Conservation (phyloP, 2,113 vertebrate species). For the Chaenocephalus aceratus region DNA sequence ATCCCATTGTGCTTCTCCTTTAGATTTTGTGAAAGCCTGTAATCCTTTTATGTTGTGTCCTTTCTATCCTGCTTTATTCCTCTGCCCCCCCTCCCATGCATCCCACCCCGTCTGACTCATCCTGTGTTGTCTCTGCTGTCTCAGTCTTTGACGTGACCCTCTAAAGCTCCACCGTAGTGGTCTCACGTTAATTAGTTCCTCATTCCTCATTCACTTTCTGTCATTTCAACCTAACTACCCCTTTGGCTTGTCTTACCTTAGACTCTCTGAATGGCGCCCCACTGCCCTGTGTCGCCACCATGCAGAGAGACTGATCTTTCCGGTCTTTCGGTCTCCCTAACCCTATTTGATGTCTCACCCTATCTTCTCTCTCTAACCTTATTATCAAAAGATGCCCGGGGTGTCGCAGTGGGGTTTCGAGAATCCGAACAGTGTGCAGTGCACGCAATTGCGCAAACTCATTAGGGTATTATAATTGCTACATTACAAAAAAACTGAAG, state of each 20-base stretch:
- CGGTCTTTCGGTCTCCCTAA: constrained; percentile 15
- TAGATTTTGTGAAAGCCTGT: constrained; percentile 1
- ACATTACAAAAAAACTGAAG: constrained; percentile 15
- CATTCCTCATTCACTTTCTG: constrained; percentile 16
- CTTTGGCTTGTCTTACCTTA: background rate
- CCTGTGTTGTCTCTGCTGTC: constrained; percentile 12
- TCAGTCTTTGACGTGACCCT: constrained; percentile 35
- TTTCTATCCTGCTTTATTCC: constrained; percentile 5
- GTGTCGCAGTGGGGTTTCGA: constrained; percentile 39
- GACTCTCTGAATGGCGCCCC: constrained; percentile 7
- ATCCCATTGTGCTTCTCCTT: background rate
- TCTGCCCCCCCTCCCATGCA: background rate
- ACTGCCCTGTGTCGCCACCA: constrained; percentile 7
- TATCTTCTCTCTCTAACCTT: constrained; percentile 25
- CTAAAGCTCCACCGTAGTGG: background rate
- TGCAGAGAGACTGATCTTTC: constrained; percentile 33
- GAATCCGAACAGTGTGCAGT: constrained; percentile 40
- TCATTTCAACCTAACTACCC: constrained; percentile 30
- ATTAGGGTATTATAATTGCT: constrained; percentile 60
- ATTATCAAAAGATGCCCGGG: constrained; percentile 28
- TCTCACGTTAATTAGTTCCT: constrained; percentile 42
- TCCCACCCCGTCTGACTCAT: constrained; percentile 14
- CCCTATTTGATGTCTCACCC: constrained; percentile 18
- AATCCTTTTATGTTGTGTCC: background rate
- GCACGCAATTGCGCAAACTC: constrained; percentile 48